Evolutionary conservation across 2,797 vertebrate species (phyloP).

Genomic region (Harpia harpyja): DNA sequence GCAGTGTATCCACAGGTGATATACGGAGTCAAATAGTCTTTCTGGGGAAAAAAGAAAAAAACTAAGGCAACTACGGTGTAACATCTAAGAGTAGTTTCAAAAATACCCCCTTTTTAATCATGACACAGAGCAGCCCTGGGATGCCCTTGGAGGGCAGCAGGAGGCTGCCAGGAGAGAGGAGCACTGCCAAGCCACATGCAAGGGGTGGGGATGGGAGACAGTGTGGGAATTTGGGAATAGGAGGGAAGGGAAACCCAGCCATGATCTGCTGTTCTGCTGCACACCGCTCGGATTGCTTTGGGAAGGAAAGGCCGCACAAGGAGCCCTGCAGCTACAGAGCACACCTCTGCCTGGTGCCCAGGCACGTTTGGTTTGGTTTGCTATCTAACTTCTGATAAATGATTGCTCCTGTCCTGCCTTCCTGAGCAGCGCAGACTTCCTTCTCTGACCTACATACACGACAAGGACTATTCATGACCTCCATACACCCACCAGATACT

Average conservation of each 20-base stretch:
- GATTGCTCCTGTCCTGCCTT: not conserved
- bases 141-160: too few species aligned
- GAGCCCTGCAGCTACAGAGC: fast-evolving
- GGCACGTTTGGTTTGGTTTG: fast-evolving
- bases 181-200: fast-evolving
- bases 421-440: fast-evolving
- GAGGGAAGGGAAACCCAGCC: too few species aligned
- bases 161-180: not conserved
- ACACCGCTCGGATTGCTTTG: fast-evolving
- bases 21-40: fast-evolving
- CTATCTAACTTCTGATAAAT: fast-evolving
- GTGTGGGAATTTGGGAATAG: fast-evolving
- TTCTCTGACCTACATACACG: not conserved
- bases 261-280: fast-evolving
- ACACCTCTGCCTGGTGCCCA: fast-evolving
- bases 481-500: not conserved
- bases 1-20: not conserved
- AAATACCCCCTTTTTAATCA: not conserved
- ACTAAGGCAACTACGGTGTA: not conserved
- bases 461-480: fast-evolving
- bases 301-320: not conserved
- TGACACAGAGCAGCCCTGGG: fast-evolving
- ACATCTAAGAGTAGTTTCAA: not conserved
- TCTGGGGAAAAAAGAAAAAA: fast-evolving
- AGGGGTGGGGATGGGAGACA: not conserved